Conservation (phyloP, 2,888 invertebrate species). For the Arenicola marina region DNA sequence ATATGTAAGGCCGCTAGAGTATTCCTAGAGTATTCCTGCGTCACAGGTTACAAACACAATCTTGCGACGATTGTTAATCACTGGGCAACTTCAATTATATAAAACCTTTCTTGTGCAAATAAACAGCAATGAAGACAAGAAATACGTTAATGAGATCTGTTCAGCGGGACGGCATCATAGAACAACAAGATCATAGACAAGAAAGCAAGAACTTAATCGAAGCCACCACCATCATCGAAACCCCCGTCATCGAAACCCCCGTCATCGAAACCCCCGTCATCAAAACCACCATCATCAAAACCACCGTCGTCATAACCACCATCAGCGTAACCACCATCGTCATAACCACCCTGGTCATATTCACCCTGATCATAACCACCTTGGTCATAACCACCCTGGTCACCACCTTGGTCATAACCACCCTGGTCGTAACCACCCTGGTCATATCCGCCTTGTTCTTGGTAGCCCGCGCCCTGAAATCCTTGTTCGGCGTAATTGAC, state of each 20-base stretch:
- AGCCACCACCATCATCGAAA: not conserved
- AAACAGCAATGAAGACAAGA: no score
- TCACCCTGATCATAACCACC: conserved; percentile 1
- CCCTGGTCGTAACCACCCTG: conserved; percentile 4
- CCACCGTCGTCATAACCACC: conserved; percentile 2
- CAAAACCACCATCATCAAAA: not conserved
- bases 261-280: not conserved
- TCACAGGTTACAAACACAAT: no score
- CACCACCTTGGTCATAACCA: conserved; percentile 2
- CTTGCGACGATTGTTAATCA: no score
- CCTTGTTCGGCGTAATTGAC: not conserved
- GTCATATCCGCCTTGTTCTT: not conserved
- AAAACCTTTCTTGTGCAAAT: no score
- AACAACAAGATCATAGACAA: no score
- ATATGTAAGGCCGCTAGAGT: no score
- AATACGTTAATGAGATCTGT: no score
- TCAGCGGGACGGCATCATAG: no score
- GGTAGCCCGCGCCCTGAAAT: not conserved
- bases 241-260: not conserved
- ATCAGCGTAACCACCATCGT: conserved; percentile 4
- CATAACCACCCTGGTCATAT: conserved; percentile 8
- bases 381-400: conserved; percentile 5
- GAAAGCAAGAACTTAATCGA: no score
- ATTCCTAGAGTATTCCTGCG: no score
- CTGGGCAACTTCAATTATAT: no score